phyloP scores from a whole-genome alignment of 2,888 invertebrate genomes.

The Tholera decimalis region DNA sequence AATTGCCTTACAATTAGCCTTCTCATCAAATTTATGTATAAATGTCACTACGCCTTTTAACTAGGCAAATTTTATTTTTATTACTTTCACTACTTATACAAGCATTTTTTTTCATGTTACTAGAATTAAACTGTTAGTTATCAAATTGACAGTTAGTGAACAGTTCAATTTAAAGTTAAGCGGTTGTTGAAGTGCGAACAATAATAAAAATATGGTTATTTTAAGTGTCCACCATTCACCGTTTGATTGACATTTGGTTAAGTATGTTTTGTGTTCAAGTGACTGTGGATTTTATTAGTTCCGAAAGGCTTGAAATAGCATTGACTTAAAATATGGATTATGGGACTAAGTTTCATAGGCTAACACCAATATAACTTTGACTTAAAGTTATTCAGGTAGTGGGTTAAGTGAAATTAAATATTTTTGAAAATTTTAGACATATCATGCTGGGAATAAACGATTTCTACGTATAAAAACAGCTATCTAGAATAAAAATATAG shows the following conservation, averaged over 20 bases:
- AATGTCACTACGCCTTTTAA: slow-evolving; percentile 12
- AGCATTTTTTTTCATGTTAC: slow-evolving; percentile 12
- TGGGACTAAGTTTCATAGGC: background rate
- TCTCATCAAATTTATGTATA: background rate
- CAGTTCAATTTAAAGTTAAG: slow-evolving; percentile 46
- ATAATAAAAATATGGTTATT: slow-evolving; percentile 26
- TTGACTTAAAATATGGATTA: too few relatives aligned
- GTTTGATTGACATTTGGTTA: slow-evolving; percentile 50
- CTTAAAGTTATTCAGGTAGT: too few relatives aligned
- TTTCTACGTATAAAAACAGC: too few relatives aligned
- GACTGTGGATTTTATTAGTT: slow-evolving; percentile 12
- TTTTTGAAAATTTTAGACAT: too few relatives aligned
- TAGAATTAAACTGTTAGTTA: slow-evolving; percentile 31
- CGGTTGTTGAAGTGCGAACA: slow-evolving; percentile 38
- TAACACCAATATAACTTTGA: background rate
- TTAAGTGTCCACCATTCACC: slow-evolving; percentile 21
- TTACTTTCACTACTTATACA: slow-evolving; percentile 32
- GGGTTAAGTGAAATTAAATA: too few relatives aligned
- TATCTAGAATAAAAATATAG: too few relatives aligned
- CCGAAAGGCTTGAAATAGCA: slow-evolving; percentile 15
- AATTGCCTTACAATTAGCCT: slow-evolving; percentile 32
- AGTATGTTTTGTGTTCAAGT: slow-evolving; percentile 24
- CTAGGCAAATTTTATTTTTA: slow-evolving; percentile 7
- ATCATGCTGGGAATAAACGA: too few relatives aligned
- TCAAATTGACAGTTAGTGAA: slow-evolving; percentile 40